phyloP scores from a whole-genome alignment of 2,888 invertebrate genomes.

The Acleris holmiana region DNA sequence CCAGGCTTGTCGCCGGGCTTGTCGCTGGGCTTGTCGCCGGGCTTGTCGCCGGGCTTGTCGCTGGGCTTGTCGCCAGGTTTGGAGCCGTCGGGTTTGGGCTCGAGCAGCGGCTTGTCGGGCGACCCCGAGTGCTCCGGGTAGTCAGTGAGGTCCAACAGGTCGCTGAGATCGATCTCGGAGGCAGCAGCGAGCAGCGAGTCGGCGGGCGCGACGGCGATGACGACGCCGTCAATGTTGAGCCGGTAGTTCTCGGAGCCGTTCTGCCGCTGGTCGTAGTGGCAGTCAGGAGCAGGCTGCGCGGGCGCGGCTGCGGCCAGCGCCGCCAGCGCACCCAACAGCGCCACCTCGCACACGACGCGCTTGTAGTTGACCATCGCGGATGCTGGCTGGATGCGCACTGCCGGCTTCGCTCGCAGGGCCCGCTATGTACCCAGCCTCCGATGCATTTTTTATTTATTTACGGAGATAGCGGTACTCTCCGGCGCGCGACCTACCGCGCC shows the following conservation, averaged over 20 bases:
- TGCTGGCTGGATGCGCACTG: constrained; percentile 66
- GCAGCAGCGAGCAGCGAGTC: constrained; percentile 85
- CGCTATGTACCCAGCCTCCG: constrained; percentile 74
- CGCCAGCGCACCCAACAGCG: constrained; percentile 51
- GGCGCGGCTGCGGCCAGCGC: constrained; percentile 54
- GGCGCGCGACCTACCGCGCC: constrained; percentile 48
- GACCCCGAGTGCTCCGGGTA: constrained; percentile 46
- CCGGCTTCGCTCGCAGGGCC: constrained; percentile 58
- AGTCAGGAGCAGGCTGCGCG: constrained; percentile 49
- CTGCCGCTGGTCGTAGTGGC: constrained; percentile 89
- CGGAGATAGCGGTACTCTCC: constrained; percentile 79
- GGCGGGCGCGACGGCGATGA: constrained; percentile 86
- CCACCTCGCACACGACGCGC: constrained; percentile 71
- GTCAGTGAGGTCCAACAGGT: constrained; percentile 65
- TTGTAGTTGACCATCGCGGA: constrained; percentile 81
- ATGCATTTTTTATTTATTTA: constrained; percentile 83
- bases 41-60: constrained; percentile 33
- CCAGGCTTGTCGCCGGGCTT: constrained; percentile 43
- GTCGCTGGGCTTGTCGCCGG: constrained; percentile 40
- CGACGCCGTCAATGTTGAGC: constrained; percentile 88
- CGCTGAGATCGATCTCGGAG: constrained; percentile 72
- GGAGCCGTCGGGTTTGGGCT: constrained; percentile 41
- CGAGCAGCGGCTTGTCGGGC: constrained; percentile 28
- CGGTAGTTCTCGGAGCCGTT: constrained; percentile 91
- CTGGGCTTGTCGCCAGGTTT: constrained; percentile 35